These are phyloP conservation scores for Zaprionus taronus DNA, from an alignment of 1,140 invertebrate genomes.

Conservation along the genomic window DNA sequence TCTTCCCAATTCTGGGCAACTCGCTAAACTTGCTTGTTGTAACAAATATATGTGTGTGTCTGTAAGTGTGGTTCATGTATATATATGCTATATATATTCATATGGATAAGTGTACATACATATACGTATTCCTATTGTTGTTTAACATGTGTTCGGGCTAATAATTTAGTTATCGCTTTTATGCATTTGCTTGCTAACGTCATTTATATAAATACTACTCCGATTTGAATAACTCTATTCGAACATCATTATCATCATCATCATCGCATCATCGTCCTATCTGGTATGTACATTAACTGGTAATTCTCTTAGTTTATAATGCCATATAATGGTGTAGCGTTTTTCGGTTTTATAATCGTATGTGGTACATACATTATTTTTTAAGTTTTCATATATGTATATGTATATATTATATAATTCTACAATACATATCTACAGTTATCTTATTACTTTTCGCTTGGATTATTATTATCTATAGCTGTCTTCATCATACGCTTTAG, in stretches of 20 bases:
- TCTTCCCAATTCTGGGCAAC: conserved; percentile 51
- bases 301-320: conserved; percentile 39
- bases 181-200: conserved; percentile 70
- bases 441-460: conserved; percentile 53
- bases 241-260: conserved; percentile 19
- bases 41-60: conserved; percentile 55
- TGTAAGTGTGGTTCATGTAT: conserved; percentile 47
- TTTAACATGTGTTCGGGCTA: conserved; percentile 74
- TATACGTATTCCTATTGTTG: conserved; percentile 54
- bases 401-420: conserved; percentile 67
- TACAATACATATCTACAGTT: conserved; percentile 80
- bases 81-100: conserved; percentile 49
- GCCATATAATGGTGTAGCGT: conserved; percentile 17
- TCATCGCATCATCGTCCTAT: conserved; percentile 15
- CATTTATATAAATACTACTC: conserved; percentile 42
- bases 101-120: conserved; percentile 14
- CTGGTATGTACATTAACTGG: conserved; percentile 42
- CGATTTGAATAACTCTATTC: conserved; percentile 18
- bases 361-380: conserved; percentile 20
- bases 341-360: neutral
- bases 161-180: conserved; percentile 72
- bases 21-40: conserved; percentile 53
- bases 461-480: conserved; percentile 56
- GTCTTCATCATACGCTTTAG: conserved; percentile 60
- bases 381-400: conserved; percentile 47